Evolutionary conservation across 2,797 vertebrate species (phyloP).

Genomic region (Chromobotia macracanthus): DNA sequence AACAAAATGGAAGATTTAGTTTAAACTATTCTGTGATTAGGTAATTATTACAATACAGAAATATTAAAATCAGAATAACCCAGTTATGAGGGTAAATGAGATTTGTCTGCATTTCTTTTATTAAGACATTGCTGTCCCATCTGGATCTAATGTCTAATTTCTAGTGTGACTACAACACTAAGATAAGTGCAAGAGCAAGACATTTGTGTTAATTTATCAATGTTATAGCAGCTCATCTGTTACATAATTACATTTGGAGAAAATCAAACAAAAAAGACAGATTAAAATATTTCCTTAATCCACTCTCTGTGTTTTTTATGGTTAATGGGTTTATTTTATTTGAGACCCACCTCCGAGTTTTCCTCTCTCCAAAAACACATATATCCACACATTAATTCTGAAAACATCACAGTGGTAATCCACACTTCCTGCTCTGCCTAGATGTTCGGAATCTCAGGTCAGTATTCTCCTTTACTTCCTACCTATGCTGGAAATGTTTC

Average conservation of each 20-base stretch:
- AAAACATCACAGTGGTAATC: constrained; percentile 27
- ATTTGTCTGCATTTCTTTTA: neutral
- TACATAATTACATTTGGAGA: constrained; percentile 5
- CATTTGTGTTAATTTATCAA: constrained; percentile 4
- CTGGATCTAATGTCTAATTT: neutral
- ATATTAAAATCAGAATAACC: neutral
- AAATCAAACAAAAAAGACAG: constrained; percentile 20
- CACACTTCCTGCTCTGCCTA: constrained; percentile 15
- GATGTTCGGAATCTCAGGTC: constrained; percentile 7
- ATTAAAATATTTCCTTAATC: neutral
- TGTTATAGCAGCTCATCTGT: constrained; percentile 4
- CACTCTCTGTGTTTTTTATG: neutral
- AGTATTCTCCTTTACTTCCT: neutral
- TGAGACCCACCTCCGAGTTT: constrained; percentile 15
- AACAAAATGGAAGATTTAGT: too few species aligned
- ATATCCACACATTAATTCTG: neutral
- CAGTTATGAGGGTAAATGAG: neutral
- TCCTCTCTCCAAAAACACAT: too few species aligned
- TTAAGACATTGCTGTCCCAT: neutral
- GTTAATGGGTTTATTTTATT: constrained; percentile 26
- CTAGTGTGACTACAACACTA: neutral
- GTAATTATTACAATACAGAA: neutral
- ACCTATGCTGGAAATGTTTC: constrained; percentile 37
- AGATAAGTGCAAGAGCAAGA: constrained; percentile 9
- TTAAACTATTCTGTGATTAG: neutral